Evolutionary conservation across 2,888 invertebrate genomes (phyloP), one percentile per base, ranked within the genome.

Genomic region (Drosophila borealis): DNA sequence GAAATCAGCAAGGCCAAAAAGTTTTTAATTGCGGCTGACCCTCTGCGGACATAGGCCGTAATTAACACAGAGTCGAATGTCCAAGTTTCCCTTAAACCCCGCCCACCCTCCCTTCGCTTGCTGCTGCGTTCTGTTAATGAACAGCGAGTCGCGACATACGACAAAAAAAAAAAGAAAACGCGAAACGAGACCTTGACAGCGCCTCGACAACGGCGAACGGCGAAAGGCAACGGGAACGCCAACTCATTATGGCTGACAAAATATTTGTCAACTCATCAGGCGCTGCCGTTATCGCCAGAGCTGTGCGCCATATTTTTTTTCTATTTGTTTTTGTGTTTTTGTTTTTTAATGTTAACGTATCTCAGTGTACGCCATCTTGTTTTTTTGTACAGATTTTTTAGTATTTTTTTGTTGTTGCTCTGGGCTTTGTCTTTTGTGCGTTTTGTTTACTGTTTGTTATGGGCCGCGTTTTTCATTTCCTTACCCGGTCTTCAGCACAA

Each of bases 261-360:
- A 87, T 81, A 86, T 88, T 87, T 87, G 88, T 86, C 88, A 88
- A 83, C 88, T 86, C 86, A 87, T 88, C 88, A 86, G 74, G 46
- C 74, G 65, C 49, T 61, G 61, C 49, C 48, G 69, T 64, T 57
- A 71, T 61, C 70, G 54, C 63, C 77, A 74, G 63, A 37, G 59
- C 51, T 51, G 45, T 56, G 46, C 41, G 51, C 51, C 56, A 72
- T 60, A 56, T 63, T 71, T 60, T 63, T 57, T 49, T 9, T 14
- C 17, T 29, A 4, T 53, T 63, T 63, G 45, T 41, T 56, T 56
- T 51, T 36, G 29, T 29, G 29, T 34, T 25, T 46, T 39, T 48
- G 61, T 41, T 56, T 14, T 53, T 48, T n/a, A 54, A 41, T 61
- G 42, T 54, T 14, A 39, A 34, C 11, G 13, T 44, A 36, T 36